These are phyloP conservation scores for Adelosebastes latens DNA, from an alignment of 2,797 vertebrate species.

Conservation along the genomic window DNA sequence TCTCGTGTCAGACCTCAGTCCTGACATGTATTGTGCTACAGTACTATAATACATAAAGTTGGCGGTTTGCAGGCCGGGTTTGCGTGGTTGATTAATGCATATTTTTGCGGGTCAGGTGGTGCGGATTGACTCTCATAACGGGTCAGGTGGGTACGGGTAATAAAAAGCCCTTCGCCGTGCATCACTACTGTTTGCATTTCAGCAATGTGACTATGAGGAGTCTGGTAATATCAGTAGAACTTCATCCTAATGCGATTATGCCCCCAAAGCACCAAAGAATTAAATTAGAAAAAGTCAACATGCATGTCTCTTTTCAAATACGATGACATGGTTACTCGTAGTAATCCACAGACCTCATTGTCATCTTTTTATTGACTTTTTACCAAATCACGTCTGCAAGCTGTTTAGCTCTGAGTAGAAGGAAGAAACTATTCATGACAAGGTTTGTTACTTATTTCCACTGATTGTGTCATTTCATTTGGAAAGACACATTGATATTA, in stretches of 20 bases:
- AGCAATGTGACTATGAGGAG: constrained; percentile 16
- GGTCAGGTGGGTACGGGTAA: too few relatives aligned
- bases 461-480: not conserved
- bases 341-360: not conserved
- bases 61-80: too few relatives aligned
- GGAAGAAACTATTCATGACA: not conserved
- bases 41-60: too few relatives aligned
- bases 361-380: not conserved
- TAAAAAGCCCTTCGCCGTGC: too few relatives aligned
- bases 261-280: not conserved
- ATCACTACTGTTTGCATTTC: not conserved
- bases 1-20: too few relatives aligned
- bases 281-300: not conserved
- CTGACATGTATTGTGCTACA: too few relatives aligned
- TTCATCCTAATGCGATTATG: constrained; percentile 6
- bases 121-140: too few relatives aligned
- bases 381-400: not conserved
- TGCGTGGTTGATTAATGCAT: too few relatives aligned
- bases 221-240: constrained; percentile 6
- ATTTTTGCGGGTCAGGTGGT: too few relatives aligned
- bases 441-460: not conserved
- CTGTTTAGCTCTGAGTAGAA: not conserved
- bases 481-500: not conserved
- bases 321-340: constrained; percentile 1
- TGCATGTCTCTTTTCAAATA: not conserved